Conservation (phyloP, 2,888 invertebrate genomes). For the Phyto melanocephala region DNA sequence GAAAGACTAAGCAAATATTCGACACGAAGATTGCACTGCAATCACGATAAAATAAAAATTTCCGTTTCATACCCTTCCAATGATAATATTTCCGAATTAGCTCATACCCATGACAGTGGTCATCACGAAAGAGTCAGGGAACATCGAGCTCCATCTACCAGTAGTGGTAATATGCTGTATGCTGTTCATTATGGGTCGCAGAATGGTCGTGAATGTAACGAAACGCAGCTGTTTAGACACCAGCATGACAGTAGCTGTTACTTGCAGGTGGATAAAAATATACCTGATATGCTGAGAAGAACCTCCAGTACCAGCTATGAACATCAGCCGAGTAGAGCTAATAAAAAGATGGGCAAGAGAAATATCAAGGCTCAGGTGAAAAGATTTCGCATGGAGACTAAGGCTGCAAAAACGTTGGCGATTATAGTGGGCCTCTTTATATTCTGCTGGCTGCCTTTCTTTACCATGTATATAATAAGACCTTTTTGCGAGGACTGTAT, state of each 20-base stretch:
- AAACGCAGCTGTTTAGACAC: slow-evolving; percentile 79
- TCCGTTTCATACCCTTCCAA: slow-evolving; percentile 91
- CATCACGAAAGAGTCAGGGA: slow-evolving; percentile 66
- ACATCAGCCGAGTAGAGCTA: slow-evolving; percentile 73
- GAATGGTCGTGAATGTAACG: slow-evolving; percentile 83
- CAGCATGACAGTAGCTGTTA: slow-evolving; percentile 80
- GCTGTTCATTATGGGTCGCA: slow-evolving; percentile 85
- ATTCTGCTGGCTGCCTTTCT: slow-evolving; percentile 97
- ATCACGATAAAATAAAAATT: slow-evolving; percentile 89
- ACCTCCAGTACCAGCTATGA: slow-evolving; percentile 73
- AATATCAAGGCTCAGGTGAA: slow-evolving; percentile 95
- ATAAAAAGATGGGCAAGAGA: slow-evolving; percentile 89
- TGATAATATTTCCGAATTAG: slow-evolving; percentile 82
- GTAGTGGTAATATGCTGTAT: slow-evolving; percentile 69
- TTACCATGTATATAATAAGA: slow-evolving; percentile 94
- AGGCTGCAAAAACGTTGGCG: slow-evolving; percentile 97
- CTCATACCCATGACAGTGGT: slow-evolving; percentile 64
- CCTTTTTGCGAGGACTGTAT: slow-evolving; percentile 94
- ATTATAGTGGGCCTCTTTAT: slow-evolving; percentile 99
- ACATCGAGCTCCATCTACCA: slow-evolving; percentile 79
- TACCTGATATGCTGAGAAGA: slow-evolving; percentile 76
- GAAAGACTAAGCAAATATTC: slow-evolving; percentile 82
- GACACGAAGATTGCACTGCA: slow-evolving; percentile 80
- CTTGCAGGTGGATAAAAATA: slow-evolving; percentile 80
- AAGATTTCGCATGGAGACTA: slow-evolving; percentile 96